These are phyloP conservation scores for Lepidocyrtinus sp. DNA, from an alignment of 2,888 invertebrate species.

Conservation along the genomic window DNA sequence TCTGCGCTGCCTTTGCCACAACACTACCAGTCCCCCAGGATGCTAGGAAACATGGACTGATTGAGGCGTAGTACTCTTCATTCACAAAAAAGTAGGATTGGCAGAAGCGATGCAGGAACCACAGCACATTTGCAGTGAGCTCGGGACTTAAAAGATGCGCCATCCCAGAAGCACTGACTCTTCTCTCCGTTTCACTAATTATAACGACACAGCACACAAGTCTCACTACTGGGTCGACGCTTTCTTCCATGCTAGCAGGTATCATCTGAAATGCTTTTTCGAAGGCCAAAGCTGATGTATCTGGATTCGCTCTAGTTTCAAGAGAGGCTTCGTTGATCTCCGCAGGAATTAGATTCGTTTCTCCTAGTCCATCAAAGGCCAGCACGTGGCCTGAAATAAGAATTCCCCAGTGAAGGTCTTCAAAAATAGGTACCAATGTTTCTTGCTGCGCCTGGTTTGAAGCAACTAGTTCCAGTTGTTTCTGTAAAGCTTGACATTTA, in stretches of 20 bases:
- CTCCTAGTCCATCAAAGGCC: constrained; percentile 80
- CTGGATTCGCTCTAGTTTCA: constrained; percentile 54
- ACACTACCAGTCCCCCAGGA: constrained; percentile 81
- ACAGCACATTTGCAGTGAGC: constrained; percentile 80
- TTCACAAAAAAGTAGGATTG: constrained; percentile 81
- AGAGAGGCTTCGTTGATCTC: constrained; percentile 74
- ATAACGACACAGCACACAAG: constrained; percentile 82
- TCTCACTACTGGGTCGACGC: constrained; percentile 63
- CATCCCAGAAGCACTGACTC: constrained; percentile 80
- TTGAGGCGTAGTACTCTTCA: constrained; percentile 77
- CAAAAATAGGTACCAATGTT: constrained; percentile 80
- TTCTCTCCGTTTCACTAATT: constrained; percentile 83
- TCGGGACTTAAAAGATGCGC: constrained; percentile 78
- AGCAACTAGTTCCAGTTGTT: constrained; percentile 63
- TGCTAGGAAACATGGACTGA: constrained; percentile 77
- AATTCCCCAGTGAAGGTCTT: constrained; percentile 92
- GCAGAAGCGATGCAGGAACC: constrained; percentile 86
- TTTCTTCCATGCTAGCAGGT: constrained; percentile 53
- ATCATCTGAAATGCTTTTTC: constrained; percentile 66
- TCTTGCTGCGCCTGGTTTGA: constrained; percentile 52
- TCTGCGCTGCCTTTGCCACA: constrained; percentile 78
- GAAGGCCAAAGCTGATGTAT: constrained; percentile 59
- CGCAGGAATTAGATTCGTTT: constrained; percentile 79
- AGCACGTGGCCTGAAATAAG: constrained; percentile 80
- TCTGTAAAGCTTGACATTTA: constrained; percentile 65